phyloP scores from a whole-genome alignment of 2,113 vertebrate genomes.

The Guaruba guarouba region DNA sequence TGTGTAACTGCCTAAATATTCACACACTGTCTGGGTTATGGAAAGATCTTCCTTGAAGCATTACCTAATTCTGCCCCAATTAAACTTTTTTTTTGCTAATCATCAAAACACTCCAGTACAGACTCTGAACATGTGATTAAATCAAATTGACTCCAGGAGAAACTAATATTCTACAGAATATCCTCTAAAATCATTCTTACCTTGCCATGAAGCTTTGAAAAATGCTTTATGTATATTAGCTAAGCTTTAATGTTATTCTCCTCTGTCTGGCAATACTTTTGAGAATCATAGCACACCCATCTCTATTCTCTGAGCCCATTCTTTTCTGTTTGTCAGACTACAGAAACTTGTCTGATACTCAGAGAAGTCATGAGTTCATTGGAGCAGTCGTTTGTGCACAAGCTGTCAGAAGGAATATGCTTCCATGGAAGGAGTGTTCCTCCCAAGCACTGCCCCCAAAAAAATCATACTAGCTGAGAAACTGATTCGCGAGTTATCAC shows the following conservation, averaged over 20 bases:
- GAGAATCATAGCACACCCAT: not conserved
- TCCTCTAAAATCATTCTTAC: not conserved
- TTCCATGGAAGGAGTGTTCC: not conserved
- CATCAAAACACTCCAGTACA: not conserved
- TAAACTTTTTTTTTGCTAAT: not conserved
- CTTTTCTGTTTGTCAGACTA: not conserved
- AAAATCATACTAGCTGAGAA: not conserved
- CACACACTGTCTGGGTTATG: not conserved
- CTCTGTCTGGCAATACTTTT: not conserved
- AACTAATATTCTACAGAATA: not conserved
- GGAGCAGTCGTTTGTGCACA: not conserved
- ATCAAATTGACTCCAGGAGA: not conserved
- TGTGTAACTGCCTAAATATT: not conserved
- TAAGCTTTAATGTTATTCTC: not conserved
- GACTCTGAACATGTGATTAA: not conserved
- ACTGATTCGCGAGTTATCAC: not conserved
- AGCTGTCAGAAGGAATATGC: accelerated
- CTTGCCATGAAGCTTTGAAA: not conserved
- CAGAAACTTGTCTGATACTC: not conserved
- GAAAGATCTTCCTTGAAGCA: not conserved
- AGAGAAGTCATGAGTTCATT: not conserved
- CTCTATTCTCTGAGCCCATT: not conserved
- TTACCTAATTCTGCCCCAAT: not conserved
- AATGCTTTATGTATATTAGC: not conserved
- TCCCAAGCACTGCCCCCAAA: not conserved